These are phyloP conservation scores for Gortyna flavago DNA, from an alignment of 2,888 invertebrate genomes.

Conservation along the genomic window DNA sequence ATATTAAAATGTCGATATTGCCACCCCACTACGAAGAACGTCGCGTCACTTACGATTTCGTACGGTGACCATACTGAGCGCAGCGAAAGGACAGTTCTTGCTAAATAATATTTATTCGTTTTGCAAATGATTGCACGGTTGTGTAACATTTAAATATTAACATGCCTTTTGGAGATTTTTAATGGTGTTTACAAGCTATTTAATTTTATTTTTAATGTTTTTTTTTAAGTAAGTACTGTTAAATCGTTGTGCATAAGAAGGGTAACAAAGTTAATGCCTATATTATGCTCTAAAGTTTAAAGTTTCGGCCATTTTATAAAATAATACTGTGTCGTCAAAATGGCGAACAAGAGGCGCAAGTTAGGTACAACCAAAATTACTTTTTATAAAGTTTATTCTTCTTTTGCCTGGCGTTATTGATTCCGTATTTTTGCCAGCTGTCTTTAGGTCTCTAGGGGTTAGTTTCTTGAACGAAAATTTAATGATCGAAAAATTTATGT, in stretches of 20 bases:
- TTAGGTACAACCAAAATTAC: background rate
- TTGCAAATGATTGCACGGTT: conserved; percentile 39
- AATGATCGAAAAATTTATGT: background rate
- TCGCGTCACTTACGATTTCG: conserved; percentile 60
- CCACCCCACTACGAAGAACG: conserved; percentile 32
- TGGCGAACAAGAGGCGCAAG: background rate
- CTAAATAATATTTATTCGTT: conserved; percentile 56
- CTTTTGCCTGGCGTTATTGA: background rate
- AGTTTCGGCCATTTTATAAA: background rate
- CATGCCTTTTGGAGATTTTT: conserved; percentile 26
- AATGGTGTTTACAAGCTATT: conserved; percentile 29
- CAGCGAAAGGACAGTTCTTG: conserved; percentile 68
- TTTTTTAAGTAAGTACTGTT: too few species aligned
- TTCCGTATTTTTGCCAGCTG: background rate
- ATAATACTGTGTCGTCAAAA: background rate
- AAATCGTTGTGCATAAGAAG: background rate
- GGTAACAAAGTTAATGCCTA: background rate
- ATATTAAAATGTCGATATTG: conserved; percentile 7
- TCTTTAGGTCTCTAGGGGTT: background rate
- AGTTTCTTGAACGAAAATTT: background rate
- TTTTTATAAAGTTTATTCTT: background rate
- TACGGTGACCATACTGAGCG: conserved; percentile 72
- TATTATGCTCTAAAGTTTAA: background rate
- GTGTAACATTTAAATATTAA: conserved; percentile 24
- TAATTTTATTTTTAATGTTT: too few species aligned